These are phyloP conservation scores for Pandemis cinnamomeana DNA, from an alignment of 2,888 invertebrate species.

Conservation along the genomic window DNA sequence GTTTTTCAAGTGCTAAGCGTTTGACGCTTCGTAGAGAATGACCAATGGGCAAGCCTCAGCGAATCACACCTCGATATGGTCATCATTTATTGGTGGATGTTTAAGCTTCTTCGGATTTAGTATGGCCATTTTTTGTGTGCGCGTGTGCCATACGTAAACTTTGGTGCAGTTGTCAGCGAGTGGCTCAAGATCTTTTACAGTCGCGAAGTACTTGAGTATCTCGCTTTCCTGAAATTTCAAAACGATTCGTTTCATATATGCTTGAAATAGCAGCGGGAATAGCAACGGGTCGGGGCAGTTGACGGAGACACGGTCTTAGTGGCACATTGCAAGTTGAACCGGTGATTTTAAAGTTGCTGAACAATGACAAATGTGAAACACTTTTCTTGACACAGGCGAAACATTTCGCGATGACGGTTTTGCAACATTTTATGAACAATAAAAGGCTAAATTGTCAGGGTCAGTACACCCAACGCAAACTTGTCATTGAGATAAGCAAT, in stretches of 20 bases:
- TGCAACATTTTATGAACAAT: too few species aligned
- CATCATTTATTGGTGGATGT: constrained; percentile 69
- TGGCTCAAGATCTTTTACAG: constrained; percentile 92
- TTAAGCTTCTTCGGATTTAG: constrained; percentile 86
- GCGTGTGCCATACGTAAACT: constrained; percentile 99
- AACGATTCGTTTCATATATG: neutral
- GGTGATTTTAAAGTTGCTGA: too few species aligned
- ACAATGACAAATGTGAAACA: too few species aligned
- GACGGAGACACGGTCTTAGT: too few species aligned
- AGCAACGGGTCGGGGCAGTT: too few species aligned
- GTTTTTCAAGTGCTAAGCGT: constrained; percentile 23
- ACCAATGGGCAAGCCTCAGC: constrained; percentile 9
- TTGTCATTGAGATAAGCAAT: too few species aligned
- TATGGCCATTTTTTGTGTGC: constrained; percentile 95
- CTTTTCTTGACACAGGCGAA: too few species aligned
- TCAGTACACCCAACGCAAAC: too few species aligned
- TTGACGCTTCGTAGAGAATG: constrained; percentile 24
- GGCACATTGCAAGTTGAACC: too few species aligned
- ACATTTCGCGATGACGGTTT: too few species aligned
- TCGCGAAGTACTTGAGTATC: constrained; percentile 90
- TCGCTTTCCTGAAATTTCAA: constrained; percentile 87
- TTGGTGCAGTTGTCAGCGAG: constrained; percentile 95
- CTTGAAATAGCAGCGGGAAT: neutral
- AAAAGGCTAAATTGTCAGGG: too few species aligned
- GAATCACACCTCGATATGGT: constrained; percentile 74